phyloP scores from a whole-genome alignment of 2,888 invertebrate species.

The Ypsolopha scabrella region DNA sequence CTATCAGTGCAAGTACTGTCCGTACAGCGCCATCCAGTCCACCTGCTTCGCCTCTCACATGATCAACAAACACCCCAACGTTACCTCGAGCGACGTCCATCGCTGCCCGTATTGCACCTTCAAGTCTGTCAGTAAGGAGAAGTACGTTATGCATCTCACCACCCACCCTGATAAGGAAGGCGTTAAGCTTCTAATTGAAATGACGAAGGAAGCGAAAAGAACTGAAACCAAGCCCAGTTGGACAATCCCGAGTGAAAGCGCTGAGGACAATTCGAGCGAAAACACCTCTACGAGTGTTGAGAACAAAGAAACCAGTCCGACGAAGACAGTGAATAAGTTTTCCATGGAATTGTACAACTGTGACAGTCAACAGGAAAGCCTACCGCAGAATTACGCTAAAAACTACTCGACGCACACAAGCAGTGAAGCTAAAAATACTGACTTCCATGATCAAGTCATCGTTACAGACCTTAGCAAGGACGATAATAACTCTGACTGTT shows the following conservation, averaged over 20 bases:
- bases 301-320: conserved; percentile 21
- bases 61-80: conserved; percentile 81
- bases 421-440: conserved; percentile 22
- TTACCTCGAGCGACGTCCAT: conserved; percentile 72
- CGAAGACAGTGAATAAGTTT: conserved; percentile 31
- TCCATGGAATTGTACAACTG: conserved; percentile 58
- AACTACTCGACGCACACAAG: conserved; percentile 32
- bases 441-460: conserved; percentile 30
- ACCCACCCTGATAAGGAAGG: conserved; percentile 62
- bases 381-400: conserved; percentile 43
- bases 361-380: conserved; percentile 47
- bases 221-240: conserved; percentile 45
- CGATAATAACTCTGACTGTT: conserved; percentile 49
- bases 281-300: conserved; percentile 6
- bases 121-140: conserved; percentile 74
- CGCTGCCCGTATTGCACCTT: conserved; percentile 73
- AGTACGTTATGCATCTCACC: conserved; percentile 67
- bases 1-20: conserved; percentile 84
- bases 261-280: conserved; percentile 22
- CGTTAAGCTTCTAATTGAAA: conserved; percentile 41
- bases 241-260: conserved; percentile 49
- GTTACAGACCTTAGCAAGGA: conserved; percentile 54
- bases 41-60: conserved; percentile 83
- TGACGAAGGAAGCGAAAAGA: conserved; percentile 24
- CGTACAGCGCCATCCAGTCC: conserved; percentile 85